Evolutionary conservation across 92 coral and sea anemone species (phyloP).

Genomic region (Blastomussa wellsi): DNA sequence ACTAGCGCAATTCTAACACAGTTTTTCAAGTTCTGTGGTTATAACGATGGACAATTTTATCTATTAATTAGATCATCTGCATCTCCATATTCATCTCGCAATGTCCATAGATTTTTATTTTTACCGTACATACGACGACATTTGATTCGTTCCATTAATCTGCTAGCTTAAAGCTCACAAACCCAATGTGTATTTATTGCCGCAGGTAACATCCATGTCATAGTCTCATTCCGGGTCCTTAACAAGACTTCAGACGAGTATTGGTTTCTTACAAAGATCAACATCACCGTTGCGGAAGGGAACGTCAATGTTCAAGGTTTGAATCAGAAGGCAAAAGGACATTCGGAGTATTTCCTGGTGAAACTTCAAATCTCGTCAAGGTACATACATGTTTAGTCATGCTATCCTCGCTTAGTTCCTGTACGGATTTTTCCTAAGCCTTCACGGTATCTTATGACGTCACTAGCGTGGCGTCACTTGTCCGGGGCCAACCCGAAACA

Average conservation of each 20-base stretch:
- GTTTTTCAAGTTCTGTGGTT: no score
- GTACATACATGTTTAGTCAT: neutral
- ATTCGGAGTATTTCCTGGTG: neutral
- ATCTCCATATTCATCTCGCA: no score
- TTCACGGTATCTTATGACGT: no score
- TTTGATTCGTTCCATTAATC: no score
- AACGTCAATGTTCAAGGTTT: neutral
- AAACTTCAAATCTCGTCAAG: neutral
- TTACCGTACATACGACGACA: no score
- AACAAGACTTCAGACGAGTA: constrained; percentile 58
- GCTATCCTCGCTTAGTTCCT: neutral
- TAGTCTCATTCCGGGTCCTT: constrained; percentile 39
- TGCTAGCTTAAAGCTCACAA: neutral
- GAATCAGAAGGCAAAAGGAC: neutral
- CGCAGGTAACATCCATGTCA: constrained; percentile 32
- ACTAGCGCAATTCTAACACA: no score
- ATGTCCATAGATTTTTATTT: no score
- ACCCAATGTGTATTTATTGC: neutral
- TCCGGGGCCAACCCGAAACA: no score
- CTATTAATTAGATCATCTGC: no score
- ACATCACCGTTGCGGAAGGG: neutral
- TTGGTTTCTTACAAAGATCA: constrained; percentile 52
- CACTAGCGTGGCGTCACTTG: no score
- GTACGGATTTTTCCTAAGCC: no score
- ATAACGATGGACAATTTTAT: no score